Conservation (phyloP, 2,797 vertebrate genomes). For the Hoplostethus mediterraneus region DNA sequence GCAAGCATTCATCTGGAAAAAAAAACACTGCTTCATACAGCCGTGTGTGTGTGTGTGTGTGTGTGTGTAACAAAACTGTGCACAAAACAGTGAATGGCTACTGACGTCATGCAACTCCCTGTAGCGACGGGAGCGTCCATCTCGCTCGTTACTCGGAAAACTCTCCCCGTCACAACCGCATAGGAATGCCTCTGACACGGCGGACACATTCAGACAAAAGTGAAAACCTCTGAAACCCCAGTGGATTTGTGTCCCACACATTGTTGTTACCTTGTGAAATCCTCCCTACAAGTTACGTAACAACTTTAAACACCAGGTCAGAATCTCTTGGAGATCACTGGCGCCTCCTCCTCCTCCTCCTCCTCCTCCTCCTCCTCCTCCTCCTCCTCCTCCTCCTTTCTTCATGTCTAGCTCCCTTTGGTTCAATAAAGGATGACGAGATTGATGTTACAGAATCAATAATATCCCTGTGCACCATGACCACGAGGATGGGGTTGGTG, state of each 20-base stretch:
- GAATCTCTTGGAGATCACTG: constrained; percentile 29
- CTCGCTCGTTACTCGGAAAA: constrained; percentile 70
- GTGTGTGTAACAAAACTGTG: constrained; percentile 62
- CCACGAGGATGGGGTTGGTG: constrained; percentile 69
- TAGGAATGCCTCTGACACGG: constrained; percentile 54
- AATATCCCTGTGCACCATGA: constrained; percentile 58
- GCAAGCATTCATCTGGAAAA: constrained; percentile 77
- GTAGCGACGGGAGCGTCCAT: constrained; percentile 74
- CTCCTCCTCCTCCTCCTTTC: constrained; percentile 46
- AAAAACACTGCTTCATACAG: constrained; percentile 77
- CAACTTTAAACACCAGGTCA: constrained; percentile 20
- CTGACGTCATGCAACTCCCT: constrained; percentile 79
- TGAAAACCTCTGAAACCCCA: constrained; percentile 28
- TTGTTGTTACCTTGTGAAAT: constrained; percentile 54
- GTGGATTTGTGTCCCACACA: constrained; percentile 47
- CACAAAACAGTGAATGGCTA: constrained; percentile 73
- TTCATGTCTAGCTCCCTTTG: constrained; percentile 50
- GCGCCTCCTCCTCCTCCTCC: background rate
- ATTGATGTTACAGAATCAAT: constrained; percentile 75
- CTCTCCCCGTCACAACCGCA: constrained; percentile 55
- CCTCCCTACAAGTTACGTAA: constrained; percentile 62
- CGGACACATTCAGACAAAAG: constrained; percentile 56
- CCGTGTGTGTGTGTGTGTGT: constrained; percentile 49
- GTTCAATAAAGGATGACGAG: constrained; percentile 49
- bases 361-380: background rate